Base-by-base conservation (phyloP, 2,113 vertebrate species). In the Apeltes quadracus region DNA sequence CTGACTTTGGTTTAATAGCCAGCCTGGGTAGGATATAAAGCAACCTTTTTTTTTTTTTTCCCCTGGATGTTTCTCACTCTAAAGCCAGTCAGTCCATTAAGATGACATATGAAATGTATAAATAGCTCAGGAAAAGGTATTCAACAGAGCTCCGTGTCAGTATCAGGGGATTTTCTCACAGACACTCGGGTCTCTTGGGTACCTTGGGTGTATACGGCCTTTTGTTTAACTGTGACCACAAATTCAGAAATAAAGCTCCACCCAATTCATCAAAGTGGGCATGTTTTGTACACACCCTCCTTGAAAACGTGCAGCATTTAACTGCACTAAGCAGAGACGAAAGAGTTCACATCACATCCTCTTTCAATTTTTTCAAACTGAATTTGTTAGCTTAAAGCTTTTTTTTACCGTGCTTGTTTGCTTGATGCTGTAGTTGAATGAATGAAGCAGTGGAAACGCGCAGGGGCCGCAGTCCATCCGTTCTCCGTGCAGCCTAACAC, bases 1-100 rank as follows among this genome's bases (percentile, higher is more conserved):
- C 67, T 76, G 84, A 87, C 75, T 86, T 90, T 80, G 73, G 61
- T 84, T 93, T 94, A 89, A 92, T 77, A 65, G 86, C 84, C 23
- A 79, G 72, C 62, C 63, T 12, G 88, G 86, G 82, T 82, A 81
- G 76, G 69, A 82, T 70, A 79, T 78, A 88, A 87, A 85, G 75
- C 61, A 63, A 75, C 83, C 69, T 89, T 86, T 87, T 54, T 82
- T 87, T 91, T 82, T 87, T 91, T 90, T n/a, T n/a, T n/a, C n/a
- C n/a, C 64, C 22, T 69, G 70, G 57, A 86, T 86, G 84, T 88
- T 86, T 83, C 79, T 82, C 57, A 68, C 71, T 72, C 58, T 66
- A 38, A 86, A 79, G 59, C 71, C 72, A 66, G 59, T 74, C 62
- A 3, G 57, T 71, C 81, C 14, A 79, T 82, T 85, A 79, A 74